Base-by-base conservation (phyloP, 2,888 invertebrate species). In the Liopterus haemorrhoidalis region DNA sequence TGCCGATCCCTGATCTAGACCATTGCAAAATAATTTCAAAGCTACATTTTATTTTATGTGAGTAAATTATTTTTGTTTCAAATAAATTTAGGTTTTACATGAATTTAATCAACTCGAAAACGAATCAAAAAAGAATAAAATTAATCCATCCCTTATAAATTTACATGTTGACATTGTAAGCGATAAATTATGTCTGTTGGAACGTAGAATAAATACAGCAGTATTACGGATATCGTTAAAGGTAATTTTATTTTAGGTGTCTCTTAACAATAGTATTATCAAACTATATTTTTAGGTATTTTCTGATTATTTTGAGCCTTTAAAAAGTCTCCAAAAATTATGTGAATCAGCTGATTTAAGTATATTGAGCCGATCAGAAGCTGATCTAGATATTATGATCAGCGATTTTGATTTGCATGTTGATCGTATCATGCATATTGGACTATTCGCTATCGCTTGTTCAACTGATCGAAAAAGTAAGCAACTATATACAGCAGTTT, bases 381-480 rank as follows among this genome's bases (percentile, higher is more conserved):
- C 51, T 58, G 74, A 76, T 53, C 64, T 78, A 33, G 75, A 74
- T 46, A 57, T 59, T 18, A 67, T 71, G 46, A 71, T 81, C 8
- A 76, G 74, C 48, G 74, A 76, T 22, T 81, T 82, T 65, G 84
- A 84, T 70, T 67, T 78, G 50, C 73, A 78, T 47, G 77, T 78
- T 56, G 84, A 84, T 58, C 74, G 80, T 54, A 66, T 81, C 36
- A 68, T 79, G 65, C 82, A 82, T 58, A 79, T 83, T 55, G 82
- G 81, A 32, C 70, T 78, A 36, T 84, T 82, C 65, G 81, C 83
- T n/a, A 72, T 81, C 31, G 78, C 81, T 3, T 75, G 74, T 53
- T 74, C 75, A 37, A 69, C 67, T 32, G 66, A 73, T 54, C 56
- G 57, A 22, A 63, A 64, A 51, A 63, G 73, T 72, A 59, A 44